A percentile compares a stretch with the other conserved stretches of the same genome.
Evolutionary conservation across 1,140 invertebrate species (phyloP).

Genomic region (Brachionus paranguensis): DNA sequence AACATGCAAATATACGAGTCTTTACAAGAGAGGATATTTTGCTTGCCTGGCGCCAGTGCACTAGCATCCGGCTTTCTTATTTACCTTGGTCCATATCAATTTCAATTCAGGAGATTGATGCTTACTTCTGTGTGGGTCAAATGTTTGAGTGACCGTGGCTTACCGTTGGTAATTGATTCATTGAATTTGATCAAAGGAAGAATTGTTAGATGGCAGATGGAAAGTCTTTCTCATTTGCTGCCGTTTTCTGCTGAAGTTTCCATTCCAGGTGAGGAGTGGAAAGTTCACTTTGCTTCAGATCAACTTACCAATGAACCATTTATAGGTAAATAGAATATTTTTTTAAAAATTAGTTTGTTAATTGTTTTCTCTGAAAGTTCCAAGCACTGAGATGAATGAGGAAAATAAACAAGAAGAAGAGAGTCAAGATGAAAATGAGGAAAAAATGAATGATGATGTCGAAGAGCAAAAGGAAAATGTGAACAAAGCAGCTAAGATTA

Average conservation of each 20-base stretch:
- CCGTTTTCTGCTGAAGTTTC: conserved; percentile 51
- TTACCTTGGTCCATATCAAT: conserved; percentile 54
- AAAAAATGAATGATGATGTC: neutral
- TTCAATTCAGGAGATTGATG: conserved; percentile 51
- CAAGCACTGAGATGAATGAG: conserved; percentile 12
- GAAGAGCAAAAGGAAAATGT: neutral
- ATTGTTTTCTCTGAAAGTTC: neutral
- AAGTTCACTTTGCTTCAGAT: conserved; percentile 28
- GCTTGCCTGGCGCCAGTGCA: conserved; percentile 50
- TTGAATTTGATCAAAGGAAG: conserved; percentile 49
- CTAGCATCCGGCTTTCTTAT: conserved; percentile 50
- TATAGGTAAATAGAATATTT: neutral
- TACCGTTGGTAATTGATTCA: conserved; percentile 51
- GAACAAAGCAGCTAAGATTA: neutral
- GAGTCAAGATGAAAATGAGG: neutral
- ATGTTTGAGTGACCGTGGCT: conserved; percentile 51
- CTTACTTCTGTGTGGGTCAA: conserved; percentile 53
- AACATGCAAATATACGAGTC: conserved; percentile 52
- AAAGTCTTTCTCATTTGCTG: conserved; percentile 35
- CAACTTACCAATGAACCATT: conserved; percentile 9
- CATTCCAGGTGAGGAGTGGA: conserved; percentile 42
- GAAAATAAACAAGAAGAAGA: neutral
- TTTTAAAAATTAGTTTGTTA: neutral
- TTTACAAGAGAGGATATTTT: conserved; percentile 45
- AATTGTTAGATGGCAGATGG: conserved; percentile 23